Percentiles rank a stretch among this genome's conserved stretches.
These are phyloP conservation scores for Kryptolebias ocellatus DNA, from an alignment of 2,797 vertebrate genomes.

Conservation along the genomic window DNA sequence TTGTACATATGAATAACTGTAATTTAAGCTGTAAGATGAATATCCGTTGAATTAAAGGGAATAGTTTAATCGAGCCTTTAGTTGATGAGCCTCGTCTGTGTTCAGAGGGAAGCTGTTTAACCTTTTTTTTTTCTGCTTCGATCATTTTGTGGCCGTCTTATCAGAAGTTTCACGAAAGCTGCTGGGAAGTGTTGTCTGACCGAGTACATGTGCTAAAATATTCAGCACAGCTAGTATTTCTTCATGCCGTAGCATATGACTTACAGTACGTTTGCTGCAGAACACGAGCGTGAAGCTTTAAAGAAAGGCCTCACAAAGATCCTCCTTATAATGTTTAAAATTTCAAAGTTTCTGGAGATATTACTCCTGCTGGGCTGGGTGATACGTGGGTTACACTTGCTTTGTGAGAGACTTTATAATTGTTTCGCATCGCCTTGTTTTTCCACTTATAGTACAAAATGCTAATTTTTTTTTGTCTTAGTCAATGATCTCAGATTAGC, in stretches of 20 bases:
- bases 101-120: conserved; percentile 49
- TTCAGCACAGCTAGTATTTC: no score
- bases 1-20: no score
- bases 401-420: conserved; percentile 8
- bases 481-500: not conserved
- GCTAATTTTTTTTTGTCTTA: not conserved
- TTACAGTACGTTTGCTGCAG: not conserved
- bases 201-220: no score
- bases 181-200: no score
- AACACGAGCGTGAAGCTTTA: not conserved
- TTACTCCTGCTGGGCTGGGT: no score
- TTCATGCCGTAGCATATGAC: no score
- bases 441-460: conserved; percentile 7
- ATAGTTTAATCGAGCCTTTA: conserved; percentile 59
- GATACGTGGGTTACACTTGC: no score
- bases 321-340: no score
- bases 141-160: no score
- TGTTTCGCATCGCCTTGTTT: not conserved
- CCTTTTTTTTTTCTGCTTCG: conserved; percentile 14
- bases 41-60: not conserved
- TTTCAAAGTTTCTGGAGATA: no score
- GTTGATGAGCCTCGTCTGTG: conserved; percentile 47
- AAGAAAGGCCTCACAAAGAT: not conserved
- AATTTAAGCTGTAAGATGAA: no score
- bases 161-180: no score